Conservation (phyloP, 2,888 invertebrate genomes). For the Clistopyga incitator region DNA sequence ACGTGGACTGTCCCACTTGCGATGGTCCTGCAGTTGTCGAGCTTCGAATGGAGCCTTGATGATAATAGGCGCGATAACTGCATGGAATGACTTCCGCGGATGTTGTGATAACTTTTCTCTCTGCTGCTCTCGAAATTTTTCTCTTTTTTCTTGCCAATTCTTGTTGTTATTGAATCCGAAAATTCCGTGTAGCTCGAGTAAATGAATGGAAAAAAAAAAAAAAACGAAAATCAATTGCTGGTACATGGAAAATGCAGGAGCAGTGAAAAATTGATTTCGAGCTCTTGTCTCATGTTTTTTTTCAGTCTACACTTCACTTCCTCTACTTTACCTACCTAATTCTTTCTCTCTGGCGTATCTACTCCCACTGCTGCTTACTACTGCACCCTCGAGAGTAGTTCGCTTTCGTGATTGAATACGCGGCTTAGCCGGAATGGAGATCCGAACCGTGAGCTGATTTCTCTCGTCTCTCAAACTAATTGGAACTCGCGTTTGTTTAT, state of each 20-base stretch:
- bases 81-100: background rate
- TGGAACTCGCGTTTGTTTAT: background rate
- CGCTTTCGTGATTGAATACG: constrained; percentile 10
- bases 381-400: constrained; percentile 3
- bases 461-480: constrained; percentile 18
- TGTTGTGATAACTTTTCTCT: constrained; percentile 31
- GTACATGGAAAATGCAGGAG: background rate
- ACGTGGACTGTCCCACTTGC: constrained; percentile 17
- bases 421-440: background rate
- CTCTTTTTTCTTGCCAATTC: background rate
- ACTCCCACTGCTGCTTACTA: background rate
- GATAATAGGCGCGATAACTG: constrained; percentile 43
- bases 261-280: constrained; percentile 3
- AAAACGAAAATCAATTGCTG: background rate
- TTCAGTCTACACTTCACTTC: background rate
- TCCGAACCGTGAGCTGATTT: constrained; percentile 14
- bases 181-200: constrained; percentile 11
- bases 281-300: background rate
- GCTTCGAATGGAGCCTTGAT: constrained; percentile 56
- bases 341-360: background rate
- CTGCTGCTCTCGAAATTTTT: no score
- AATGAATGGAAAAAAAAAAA: background rate
- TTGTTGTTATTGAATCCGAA: background rate
- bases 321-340: background rate
- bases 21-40: background rate